Evolutionary conservation across 2,113 vertebrate genomes (phyloP).

Genomic region (Sminthopsis crassicaudata): DNA sequence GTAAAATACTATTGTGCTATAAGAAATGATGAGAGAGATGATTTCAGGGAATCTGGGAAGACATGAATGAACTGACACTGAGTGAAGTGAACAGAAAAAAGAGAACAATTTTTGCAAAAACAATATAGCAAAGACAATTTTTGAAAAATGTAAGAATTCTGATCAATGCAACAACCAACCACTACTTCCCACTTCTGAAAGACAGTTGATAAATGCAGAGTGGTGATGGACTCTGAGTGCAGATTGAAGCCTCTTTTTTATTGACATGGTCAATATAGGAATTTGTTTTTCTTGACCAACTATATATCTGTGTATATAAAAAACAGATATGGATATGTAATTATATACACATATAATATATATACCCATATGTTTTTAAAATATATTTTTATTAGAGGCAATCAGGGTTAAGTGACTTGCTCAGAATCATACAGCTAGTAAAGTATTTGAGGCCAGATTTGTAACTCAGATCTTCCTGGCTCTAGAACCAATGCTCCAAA

Average conservation of each 20-base stretch:
- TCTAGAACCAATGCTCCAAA: not conserved
- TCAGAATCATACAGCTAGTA: not conserved
- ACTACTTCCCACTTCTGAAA: not conserved
- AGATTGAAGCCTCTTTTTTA: not conserved
- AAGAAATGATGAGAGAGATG: not conserved
- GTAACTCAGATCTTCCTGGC: not conserved
- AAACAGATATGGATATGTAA: too few species aligned
- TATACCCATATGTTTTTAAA: too few species aligned
- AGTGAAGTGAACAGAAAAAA: not conserved
- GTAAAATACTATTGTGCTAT: not conserved
- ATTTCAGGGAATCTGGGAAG: not conserved
- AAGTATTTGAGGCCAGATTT: not conserved
- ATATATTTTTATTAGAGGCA: not conserved
- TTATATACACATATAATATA: too few species aligned
- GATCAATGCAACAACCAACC: not conserved
- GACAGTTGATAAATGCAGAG: not conserved
- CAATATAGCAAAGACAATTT: not conserved
- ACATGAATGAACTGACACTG: not conserved
- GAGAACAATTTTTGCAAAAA: not conserved
- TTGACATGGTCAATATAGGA: not conserved
- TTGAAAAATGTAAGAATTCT: not conserved
- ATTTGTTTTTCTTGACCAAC: not conserved
- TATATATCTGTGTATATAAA: too few species aligned
- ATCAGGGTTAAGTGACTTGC: not conserved
- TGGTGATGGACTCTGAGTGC: not conserved